These are phyloP conservation scores for Danio kyathit DNA, from an alignment of 2,797 vertebrate genomes.

Conservation along the genomic window DNA sequence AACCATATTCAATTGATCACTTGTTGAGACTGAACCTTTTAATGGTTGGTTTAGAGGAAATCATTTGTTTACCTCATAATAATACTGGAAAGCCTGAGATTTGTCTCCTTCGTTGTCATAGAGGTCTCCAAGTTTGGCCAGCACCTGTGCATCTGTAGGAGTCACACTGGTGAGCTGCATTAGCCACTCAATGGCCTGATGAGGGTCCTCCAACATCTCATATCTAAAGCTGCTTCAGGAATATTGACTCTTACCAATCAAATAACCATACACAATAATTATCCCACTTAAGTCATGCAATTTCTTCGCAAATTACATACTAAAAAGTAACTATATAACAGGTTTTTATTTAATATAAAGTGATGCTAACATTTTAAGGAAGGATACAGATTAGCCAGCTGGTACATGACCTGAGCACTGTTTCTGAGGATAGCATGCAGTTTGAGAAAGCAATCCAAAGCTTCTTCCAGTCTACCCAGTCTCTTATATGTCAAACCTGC, in stretches of 20 bases:
- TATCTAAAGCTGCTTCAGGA: conserved; percentile 76
- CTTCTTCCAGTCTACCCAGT: conserved; percentile 88
- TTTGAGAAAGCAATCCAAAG: conserved; percentile 95
- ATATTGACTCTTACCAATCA: conserved; percentile 53
- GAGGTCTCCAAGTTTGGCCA: conserved; percentile 92
- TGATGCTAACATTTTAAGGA: background rate
- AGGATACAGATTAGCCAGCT: conserved; percentile 94
- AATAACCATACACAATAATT: background rate
- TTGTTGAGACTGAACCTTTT: too few relatives aligned
- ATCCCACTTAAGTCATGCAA: background rate
- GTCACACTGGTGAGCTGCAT: conserved; percentile 91
- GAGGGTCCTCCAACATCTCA: conserved; percentile 90
- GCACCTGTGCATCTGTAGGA: conserved; percentile 88
- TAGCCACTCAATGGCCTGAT: conserved; percentile 93
- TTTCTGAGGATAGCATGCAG: conserved; percentile 94
- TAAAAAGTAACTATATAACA: background rate
- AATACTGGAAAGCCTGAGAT: conserved; percentile 95
- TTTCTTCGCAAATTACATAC: background rate
- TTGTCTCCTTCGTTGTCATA: conserved; percentile 93
- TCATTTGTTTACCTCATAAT: conserved; percentile 85
- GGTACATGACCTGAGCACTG: conserved; percentile 91
- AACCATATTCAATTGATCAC: too few relatives aligned
- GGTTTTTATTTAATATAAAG: background rate
- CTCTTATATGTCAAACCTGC: conserved; percentile 92
- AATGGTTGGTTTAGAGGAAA: background rate